Base-by-base conservation (phyloP, 2,888 invertebrate species). In the Drosophila barbarae region DNA sequence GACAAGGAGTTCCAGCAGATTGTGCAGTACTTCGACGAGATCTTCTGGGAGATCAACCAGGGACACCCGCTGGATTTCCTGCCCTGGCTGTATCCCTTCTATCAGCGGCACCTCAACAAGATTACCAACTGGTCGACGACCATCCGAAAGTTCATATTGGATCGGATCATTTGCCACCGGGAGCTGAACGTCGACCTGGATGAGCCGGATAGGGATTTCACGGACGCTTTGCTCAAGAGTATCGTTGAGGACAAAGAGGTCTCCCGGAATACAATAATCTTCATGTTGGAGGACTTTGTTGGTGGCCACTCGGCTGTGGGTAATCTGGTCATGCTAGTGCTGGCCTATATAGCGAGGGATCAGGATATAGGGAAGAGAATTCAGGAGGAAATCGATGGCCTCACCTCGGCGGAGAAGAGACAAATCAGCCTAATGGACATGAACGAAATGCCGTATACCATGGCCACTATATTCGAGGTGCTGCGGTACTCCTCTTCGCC, bases 21-120 rank as follows among this genome's bases (percentile, higher is more conserved):
- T 6, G 94, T 95, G 0, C 90, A 93, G 32, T 91, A 91, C 61
- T 96, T 96, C 86, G 96, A 96, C 78, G 93, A 94, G 77, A 95
- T 96, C 59, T 96, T 96, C 90, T 95, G 95, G 94, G 96, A 96
- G 85, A 95, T 96, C 70, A 96, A 96, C 87, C 95, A 95, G 79
- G 95, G 96, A 0, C 96, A 95, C 86, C 95, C 95, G 0, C 92
- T 96, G 0, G 96, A 96, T 77, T 96, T 96, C 82, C 86, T 96
- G 23, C 96, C 96, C 0, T 95, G 94, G 93, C 87, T 96, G 0
- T 90, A 92, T 3, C 95, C 95, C 0, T 92, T 95, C 63, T 95
- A 95, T 87, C 89, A 89, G 9, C 90, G 90, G 3, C 94, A 95
- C 81, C 91, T 95, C 90, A 91, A 92, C 5, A 93, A 92, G 71